Conservation (phyloP, 2,797 vertebrate species). For the Sebastolobus alascanus region DNA sequence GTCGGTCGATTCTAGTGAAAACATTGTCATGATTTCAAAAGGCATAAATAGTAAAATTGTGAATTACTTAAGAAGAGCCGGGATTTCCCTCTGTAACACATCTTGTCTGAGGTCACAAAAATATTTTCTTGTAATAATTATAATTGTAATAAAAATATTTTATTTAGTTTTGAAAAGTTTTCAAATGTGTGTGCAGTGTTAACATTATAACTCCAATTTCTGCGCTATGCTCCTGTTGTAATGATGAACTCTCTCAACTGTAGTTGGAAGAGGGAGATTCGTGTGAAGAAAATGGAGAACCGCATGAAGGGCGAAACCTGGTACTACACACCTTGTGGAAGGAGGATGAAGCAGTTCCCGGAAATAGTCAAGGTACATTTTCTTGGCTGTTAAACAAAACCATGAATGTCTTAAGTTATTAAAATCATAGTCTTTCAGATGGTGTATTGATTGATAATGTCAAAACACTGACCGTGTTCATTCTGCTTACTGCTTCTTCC, state of each 20-base stretch:
- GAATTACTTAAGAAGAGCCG: not conserved
- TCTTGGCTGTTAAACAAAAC: fast-evolving
- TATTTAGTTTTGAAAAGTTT: not conserved
- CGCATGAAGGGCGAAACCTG: conserved; percentile 97
- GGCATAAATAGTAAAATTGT: not conserved
- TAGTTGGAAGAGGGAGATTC: conserved; percentile 95
- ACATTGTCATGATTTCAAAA: not conserved
- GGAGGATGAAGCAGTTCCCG: conserved; percentile 98
- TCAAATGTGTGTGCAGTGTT: not conserved
- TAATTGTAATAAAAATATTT: not conserved
- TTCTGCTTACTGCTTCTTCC: conserved; percentile 9
- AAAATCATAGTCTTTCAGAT: not conserved
- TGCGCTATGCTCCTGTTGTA: not conserved
- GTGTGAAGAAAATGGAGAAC: conserved; percentile 91
- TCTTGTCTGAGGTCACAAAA: not conserved
- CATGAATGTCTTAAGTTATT: not conserved
- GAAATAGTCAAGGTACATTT: conserved; percentile 95
- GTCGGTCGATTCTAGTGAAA: not conserved
- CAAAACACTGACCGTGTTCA: not conserved
- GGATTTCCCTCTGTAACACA: not conserved
- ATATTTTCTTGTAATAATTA: too few species aligned
- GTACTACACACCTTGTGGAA: conserved; percentile 97
- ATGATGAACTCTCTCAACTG: conserved; percentile 2
- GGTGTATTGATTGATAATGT: not conserved
- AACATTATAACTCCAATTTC: not conserved